Percentiles rank a stretch among this genome's conserved stretches.
Evolutionary conservation across 2,113 vertebrate species (phyloP).

Genomic region (Chamaea fasciata): DNA sequence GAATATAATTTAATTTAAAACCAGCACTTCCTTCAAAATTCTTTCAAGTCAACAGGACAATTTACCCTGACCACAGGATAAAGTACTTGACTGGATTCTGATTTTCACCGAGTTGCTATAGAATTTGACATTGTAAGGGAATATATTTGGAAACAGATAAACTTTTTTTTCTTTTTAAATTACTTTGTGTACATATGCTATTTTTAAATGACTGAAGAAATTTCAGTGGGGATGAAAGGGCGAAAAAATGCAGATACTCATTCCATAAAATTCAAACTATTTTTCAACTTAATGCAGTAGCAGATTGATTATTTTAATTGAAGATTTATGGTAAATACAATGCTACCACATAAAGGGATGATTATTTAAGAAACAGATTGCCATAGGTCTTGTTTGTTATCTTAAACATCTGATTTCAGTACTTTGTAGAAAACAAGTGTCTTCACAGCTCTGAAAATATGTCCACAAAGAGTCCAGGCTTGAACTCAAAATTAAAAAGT

Average conservation of each 20-base stretch:
- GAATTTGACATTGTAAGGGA: not conserved
- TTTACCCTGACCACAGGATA: not conserved
- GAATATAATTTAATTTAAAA: not conserved
- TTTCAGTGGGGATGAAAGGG: not conserved
- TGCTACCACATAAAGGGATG: not conserved
- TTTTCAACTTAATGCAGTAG: not conserved
- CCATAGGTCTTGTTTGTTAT: not conserved
- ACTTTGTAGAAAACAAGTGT: not conserved
- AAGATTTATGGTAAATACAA: not conserved
- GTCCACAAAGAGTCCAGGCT: not conserved
- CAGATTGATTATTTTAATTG: not conserved
- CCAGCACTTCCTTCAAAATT: not conserved
- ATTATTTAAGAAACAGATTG: not conserved
- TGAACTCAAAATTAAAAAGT: not conserved
- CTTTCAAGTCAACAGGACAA: not conserved
- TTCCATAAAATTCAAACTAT: not conserved
- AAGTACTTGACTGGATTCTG: not conserved
- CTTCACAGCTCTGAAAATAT: not conserved
- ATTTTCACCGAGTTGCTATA: not conserved
- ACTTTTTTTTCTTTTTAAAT: not conserved
- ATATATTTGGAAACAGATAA: not conserved
- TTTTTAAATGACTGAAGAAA: not conserved
- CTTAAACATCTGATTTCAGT: not conserved
- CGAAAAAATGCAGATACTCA: not conserved
- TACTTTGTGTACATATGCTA: rapidly evolving